These are phyloP conservation scores for Microcebus murinus DNA, from an alignment of 2,113 vertebrate species.

Conservation along the genomic window DNA sequence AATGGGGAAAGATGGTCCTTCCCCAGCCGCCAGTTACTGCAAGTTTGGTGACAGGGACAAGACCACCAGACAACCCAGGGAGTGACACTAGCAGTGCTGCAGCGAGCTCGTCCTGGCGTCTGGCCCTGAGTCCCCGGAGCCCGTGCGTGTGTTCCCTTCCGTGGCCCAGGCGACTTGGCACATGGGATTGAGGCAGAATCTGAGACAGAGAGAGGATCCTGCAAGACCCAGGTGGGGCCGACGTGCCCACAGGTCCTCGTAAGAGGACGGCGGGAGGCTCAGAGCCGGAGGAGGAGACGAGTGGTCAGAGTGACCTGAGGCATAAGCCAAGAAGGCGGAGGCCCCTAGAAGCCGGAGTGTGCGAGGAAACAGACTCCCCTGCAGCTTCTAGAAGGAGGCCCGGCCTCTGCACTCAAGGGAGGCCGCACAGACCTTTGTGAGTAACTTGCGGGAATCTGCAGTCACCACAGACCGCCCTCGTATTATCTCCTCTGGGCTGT, in stretches of 20 bases:
- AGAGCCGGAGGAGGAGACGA: not conserved
- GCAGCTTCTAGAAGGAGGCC: not conserved
- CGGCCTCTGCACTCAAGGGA: too few species aligned
- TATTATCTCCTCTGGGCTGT: too few species aligned
- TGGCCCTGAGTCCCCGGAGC: not conserved
- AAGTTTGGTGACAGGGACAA: slow-evolving; percentile 30
- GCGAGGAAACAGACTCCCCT: not conserved
- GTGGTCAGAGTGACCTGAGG: rapidly evolving
- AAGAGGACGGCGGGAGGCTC: not conserved
- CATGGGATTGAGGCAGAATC: not conserved
- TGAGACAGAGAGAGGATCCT: not conserved
- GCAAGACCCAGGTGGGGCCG: not conserved
- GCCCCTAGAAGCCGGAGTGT: too few species aligned
- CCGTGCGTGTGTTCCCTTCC: not conserved
- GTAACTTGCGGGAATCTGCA: not conserved
- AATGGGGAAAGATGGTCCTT: not conserved
- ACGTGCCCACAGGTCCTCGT: not conserved
- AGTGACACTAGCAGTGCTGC: not conserved
- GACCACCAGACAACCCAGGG: not conserved
- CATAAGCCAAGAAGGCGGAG: not conserved
- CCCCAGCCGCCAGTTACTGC: not conserved
- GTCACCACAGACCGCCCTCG: not conserved
- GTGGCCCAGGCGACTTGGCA: not conserved
- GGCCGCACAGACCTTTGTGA: not conserved
- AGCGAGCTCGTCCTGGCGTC: not conserved